A percentile compares a stretch with the other conserved stretches of the same genome.
phyloP scores from a whole-genome alignment of 2,888 invertebrate genomes.

The Embidobia sp. region DNA sequence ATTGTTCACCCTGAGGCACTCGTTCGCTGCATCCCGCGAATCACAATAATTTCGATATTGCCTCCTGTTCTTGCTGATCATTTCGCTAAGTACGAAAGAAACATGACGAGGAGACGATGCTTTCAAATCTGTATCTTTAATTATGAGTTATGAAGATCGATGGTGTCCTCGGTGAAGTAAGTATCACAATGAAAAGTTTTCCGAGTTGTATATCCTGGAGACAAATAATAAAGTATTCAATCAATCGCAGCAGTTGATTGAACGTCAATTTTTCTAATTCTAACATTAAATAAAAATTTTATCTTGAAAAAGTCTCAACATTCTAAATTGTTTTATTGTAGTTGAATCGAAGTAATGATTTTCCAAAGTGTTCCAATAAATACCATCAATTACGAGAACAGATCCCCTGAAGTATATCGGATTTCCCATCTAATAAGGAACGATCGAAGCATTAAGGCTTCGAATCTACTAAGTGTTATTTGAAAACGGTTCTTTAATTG shows the following conservation, averaged over 20 bases:
- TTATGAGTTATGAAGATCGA: conserved; percentile 60
- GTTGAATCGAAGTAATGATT: too few relatives aligned
- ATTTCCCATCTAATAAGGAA: conserved; percentile 9
- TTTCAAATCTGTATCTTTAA: conserved; percentile 55
- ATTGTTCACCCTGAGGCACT: conserved; percentile 78
- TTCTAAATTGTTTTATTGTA: too few relatives aligned
- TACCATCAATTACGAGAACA: neutral
- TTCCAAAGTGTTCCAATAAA: neutral
- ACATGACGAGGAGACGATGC: conserved; percentile 69
- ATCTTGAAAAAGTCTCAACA: too few relatives aligned
- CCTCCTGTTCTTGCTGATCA: conserved; percentile 79
- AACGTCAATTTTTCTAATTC: too few relatives aligned
- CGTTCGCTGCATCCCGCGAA: conserved; percentile 71
- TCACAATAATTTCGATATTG: conserved; percentile 81
- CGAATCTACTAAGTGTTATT: conserved; percentile 34
- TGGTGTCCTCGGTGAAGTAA: conserved; percentile 15
- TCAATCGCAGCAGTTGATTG: too few relatives aligned
- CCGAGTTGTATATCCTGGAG: neutral
- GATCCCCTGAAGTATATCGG: conserved; percentile 2
- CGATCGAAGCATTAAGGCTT: conserved; percentile 10
- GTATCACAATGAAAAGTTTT: conserved; percentile 29
- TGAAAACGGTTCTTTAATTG: conserved; percentile 54
- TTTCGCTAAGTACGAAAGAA: conserved; percentile 76
- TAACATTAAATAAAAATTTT: too few relatives aligned
- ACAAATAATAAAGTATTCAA: neutral